phyloP scores from a whole-genome alignment of 1,140 invertebrate species.

The Drosophila quadrilineata region DNA sequence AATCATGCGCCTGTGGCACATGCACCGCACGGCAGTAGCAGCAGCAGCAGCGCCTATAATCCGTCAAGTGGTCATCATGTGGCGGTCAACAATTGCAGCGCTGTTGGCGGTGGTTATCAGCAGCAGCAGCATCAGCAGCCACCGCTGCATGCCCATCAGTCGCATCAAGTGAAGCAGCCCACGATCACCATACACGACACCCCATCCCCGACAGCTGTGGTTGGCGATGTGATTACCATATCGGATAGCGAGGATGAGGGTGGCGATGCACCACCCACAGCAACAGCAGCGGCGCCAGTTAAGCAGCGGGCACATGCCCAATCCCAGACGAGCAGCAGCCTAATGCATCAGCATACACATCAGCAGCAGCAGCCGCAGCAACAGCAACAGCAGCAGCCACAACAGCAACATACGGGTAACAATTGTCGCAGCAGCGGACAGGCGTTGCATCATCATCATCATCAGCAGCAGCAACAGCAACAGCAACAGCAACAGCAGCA shows the following conservation, averaged over 20 bases:
- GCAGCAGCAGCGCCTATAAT: constrained; percentile 47
- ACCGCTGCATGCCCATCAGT: constrained; percentile 65
- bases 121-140: constrained; percentile 15
- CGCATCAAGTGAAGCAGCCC: constrained; percentile 73
- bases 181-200: constrained; percentile 96
- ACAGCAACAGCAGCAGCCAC: constrained; percentile 27
- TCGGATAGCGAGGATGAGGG: constrained; percentile 97
- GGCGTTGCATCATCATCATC: constrained; percentile 39
- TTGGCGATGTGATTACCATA: constrained; percentile 91
- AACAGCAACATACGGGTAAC: constrained; percentile 50
- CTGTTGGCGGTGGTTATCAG: constrained; percentile 49
- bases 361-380: constrained; percentile 42
- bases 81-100: constrained; percentile 55
- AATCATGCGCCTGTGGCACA: constrained; percentile 60
- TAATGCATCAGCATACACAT: constrained; percentile 36
- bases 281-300: constrained; percentile 61
- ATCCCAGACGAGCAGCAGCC: constrained; percentile 81
- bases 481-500: constrained; percentile 43
- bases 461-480: constrained; percentile 45
- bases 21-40: constrained; percentile 38
- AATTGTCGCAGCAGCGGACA: constrained; percentile 55
- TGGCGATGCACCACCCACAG: constrained; percentile 74
- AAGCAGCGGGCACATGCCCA: constrained; percentile 81
- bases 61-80: constrained; percentile 62
- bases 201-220: constrained; percentile 91